These are phyloP conservation scores for Lethenteron reissneri DNA, from an alignment of 2,113 vertebrate genomes.

Conservation along the genomic window DNA sequence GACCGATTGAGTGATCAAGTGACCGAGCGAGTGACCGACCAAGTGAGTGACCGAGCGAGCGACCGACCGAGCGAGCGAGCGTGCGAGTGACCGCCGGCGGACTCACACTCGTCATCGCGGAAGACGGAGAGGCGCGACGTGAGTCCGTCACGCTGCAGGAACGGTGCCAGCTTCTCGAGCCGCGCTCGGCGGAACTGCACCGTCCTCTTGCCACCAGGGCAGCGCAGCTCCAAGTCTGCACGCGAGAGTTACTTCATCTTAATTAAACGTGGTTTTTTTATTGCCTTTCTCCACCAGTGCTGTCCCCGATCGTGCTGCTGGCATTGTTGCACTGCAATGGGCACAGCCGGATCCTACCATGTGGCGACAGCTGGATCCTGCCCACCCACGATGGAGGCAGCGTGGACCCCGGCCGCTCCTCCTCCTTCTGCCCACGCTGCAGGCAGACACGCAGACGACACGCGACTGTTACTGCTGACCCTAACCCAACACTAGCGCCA, in stretches of 20 bases:
- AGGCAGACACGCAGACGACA: too few species aligned
- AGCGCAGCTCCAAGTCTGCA: slow-evolving; percentile 44
- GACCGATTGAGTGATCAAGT: too few species aligned
- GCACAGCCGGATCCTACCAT: slow-evolving; percentile 22
- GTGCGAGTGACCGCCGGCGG: too few species aligned
- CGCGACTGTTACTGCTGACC: too few species aligned
- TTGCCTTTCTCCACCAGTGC: background rate
- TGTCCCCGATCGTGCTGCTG: too few species aligned
- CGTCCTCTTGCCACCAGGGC: slow-evolving; percentile 29
- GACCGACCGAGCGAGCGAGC: too few species aligned
- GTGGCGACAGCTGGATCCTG: slow-evolving; percentile 25
- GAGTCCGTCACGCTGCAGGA: slow-evolving; percentile 31
- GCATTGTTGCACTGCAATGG: too few species aligned
- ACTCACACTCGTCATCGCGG: slow-evolving; percentile 38
- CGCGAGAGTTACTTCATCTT: slow-evolving; percentile 1
- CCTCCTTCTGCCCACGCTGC: slow-evolving; percentile 18
- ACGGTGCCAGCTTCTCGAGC: slow-evolving; percentile 39
- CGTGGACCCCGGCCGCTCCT: slow-evolving; percentile 21
- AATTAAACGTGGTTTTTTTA: background rate
- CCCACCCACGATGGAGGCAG: slow-evolving; percentile 56
- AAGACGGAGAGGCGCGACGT: slow-evolving; percentile 34
- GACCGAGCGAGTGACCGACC: too few species aligned
- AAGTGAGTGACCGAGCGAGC: too few species aligned
- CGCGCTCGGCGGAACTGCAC: slow-evolving; percentile 33
- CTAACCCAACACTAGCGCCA: too few species aligned